Conservation (phyloP, 2,888 invertebrate species). For the Caenorhabditis sp. region DNA sequence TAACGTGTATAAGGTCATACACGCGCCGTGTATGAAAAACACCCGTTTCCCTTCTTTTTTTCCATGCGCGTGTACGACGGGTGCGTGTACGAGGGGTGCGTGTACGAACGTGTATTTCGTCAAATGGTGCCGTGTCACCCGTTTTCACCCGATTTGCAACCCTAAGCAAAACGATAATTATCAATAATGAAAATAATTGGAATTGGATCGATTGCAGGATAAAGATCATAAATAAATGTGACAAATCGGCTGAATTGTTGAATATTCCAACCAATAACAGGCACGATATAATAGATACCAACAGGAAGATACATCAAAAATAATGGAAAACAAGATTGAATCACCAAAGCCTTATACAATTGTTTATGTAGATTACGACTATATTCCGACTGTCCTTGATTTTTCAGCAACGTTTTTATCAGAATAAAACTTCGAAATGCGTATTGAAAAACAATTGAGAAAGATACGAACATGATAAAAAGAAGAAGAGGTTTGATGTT, state of each 20-base stretch:
- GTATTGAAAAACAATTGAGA: not conserved
- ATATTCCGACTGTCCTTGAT: constrained; percentile 13
- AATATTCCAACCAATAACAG: constrained; percentile 8
- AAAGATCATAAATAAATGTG: constrained; percentile 13
- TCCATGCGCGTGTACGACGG: too few species aligned
- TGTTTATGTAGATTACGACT: constrained; percentile 13
- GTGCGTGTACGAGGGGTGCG: too few species aligned
- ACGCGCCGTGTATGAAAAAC: too few species aligned
- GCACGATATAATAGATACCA: constrained; percentile 14
- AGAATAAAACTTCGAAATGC: too few species aligned
- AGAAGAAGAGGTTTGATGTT: not conserved
- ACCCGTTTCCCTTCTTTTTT: too few species aligned
- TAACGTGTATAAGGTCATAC: too few species aligned
- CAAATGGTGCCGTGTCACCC: too few species aligned
- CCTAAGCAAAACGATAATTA: constrained; percentile 8
- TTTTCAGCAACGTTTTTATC: not conserved
- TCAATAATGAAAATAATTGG: constrained; percentile 14
- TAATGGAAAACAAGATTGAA: constrained; percentile 15
- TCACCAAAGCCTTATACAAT: constrained; percentile 19
- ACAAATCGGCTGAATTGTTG: constrained; percentile 8
- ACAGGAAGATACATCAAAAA: constrained; percentile 15
- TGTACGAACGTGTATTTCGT: too few species aligned
- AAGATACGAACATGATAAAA: constrained; percentile 1
- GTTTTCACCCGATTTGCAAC: too few species aligned
- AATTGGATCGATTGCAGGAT: constrained; percentile 19